Evolutionary conservation across 2,113 vertebrate species (phyloP).

Genomic region (Pluvialis apricaria): DNA sequence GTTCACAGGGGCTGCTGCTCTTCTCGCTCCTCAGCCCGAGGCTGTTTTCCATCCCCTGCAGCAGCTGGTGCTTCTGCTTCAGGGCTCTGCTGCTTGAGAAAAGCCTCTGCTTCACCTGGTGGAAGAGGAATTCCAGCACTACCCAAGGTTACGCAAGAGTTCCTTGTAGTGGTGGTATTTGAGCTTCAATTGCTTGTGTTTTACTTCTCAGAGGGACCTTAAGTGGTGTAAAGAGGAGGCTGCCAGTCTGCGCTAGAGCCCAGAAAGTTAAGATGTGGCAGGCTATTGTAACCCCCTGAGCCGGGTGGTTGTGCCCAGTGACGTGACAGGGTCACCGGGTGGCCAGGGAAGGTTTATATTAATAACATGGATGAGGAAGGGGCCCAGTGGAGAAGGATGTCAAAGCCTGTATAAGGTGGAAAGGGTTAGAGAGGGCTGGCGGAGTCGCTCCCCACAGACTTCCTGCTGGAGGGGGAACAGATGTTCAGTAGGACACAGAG

Average conservation of each 20-base stretch:
- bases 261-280: rapidly evolving
- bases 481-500: no score
- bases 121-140: rapidly evolving
- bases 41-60: neutral
- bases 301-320: neutral
- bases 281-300: neutral
- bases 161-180: neutral
- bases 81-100: neutral
- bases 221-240: neutral
- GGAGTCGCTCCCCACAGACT: rapidly evolving
- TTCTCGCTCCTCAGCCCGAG: neutral
- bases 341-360: neutral
- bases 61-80: neutral
- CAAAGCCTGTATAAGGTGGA: rapidly evolving
- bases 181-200: no score
- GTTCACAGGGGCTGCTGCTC: neutral
- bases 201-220: no score
- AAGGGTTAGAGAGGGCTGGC: rapidly evolving
- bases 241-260: neutral
- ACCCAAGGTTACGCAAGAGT: rapidly evolving
- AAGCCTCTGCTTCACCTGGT: rapidly evolving
- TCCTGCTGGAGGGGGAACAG: neutral
- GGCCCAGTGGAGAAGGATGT: rapidly evolving
- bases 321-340: no score
- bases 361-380: neutral